phyloP scores from a whole-genome alignment of 92 coral and sea anemone genomes.

The Umimayanthus kanabou region DNA sequence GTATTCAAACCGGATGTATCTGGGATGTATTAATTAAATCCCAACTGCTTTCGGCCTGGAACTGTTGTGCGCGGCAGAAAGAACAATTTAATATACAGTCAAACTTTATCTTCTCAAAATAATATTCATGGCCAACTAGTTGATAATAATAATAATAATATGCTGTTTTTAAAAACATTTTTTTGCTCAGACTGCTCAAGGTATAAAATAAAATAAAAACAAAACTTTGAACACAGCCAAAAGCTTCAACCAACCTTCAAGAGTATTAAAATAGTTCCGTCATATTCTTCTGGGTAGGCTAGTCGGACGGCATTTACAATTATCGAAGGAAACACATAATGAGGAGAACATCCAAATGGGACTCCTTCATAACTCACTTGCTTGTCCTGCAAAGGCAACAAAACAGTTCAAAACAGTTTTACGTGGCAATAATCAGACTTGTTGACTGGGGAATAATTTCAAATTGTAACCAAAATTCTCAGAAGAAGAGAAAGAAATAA shows the following conservation, averaged over 20 bases:
- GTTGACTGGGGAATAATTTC: neutral
- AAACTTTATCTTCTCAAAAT: no score
- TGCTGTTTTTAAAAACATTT: no score
- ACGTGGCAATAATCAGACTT: neutral
- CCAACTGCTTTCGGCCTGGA: no score
- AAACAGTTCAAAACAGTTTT: neutral
- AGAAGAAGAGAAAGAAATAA: neutral
- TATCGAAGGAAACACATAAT: neutral
- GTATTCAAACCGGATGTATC: no score
- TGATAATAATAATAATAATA: no score
- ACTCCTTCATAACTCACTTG: neutral
- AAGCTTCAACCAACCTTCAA: neutral
- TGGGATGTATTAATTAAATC: no score
- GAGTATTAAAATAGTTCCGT: neutral
- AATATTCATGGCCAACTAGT: no score
- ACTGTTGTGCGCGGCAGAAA: no score
- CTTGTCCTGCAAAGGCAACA: neutral
- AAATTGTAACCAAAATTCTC: neutral
- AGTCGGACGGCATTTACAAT: neutral
- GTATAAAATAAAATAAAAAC: neutral
- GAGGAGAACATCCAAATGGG: neutral
- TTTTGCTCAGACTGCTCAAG: neutral
- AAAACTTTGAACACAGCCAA: conserved; percentile 3
- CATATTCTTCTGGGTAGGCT: neutral
- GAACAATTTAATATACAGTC: no score